Base-by-base conservation (phyloP, 1,140 invertebrate species). In the Drosophila varians region DNA sequence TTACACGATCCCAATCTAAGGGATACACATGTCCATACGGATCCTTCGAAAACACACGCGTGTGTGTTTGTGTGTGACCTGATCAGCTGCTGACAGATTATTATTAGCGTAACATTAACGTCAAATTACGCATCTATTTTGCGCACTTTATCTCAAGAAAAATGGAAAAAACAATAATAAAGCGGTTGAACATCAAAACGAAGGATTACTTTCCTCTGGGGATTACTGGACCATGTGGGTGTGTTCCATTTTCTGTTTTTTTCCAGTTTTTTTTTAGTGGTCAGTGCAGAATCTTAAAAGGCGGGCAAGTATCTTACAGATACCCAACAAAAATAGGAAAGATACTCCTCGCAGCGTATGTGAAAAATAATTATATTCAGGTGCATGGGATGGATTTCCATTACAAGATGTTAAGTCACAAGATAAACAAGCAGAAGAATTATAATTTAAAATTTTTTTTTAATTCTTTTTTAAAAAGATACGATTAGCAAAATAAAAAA, bases 51-150 rank as follows among this genome's bases (percentile, higher is more conserved):
- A 46, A 34, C 31, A n/a, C 3, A 34, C 4, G 14, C n/a, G 12
- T 12, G 36, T 12, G 14, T 16, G 36, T 38, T n/a, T n/a, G 12
- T 38, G 36, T 38, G 28, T 31, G 28, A 3, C 26, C 40, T 1
- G 73, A 84, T 84, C 80, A 84, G 80, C 80, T 84, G 78, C 86
- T 89, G 86, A 89, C 76, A 90, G 88, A 88, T 90, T 90, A 90
- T 90, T 84, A 90, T 90, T 90, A 88, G 88, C 88, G 88, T 84
- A 90, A 90, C 88, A 90, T 90, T 90, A 89, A 89, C 87, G 86
- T 87, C 86, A 89, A 89, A 89, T 89, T 89, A 89, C 80, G 76
- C 62, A 86, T 86, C 76, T 87, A 86, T 84, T 86, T 86, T 86
- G 77, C 76, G 82, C 80, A 86, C 82, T 86, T 86, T 84, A 84